A percentile compares a stretch with the other conserved stretches of the same genome.
phyloP scores from a whole-genome alignment of 2,888 invertebrate species.

The Deilephila porcellus region DNA sequence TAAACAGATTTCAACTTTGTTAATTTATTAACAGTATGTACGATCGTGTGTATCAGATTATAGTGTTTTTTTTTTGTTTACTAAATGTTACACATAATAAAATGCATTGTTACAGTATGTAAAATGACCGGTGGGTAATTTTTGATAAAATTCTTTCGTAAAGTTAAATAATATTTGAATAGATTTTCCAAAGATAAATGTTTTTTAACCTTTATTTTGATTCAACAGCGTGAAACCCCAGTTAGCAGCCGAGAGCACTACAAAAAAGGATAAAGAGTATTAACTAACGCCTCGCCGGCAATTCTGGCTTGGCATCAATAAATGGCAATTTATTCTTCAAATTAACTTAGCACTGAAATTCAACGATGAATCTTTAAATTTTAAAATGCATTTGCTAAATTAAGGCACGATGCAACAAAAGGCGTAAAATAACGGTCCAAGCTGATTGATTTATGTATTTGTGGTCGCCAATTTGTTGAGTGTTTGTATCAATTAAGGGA shows the following conservation, averaged over 20 bases:
- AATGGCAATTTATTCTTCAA: conserved; percentile 63
- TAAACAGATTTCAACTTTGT: too few relatives aligned
- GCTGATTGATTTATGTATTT: conserved; percentile 63
- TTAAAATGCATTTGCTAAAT: conserved; percentile 39
- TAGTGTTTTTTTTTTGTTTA: too few relatives aligned
- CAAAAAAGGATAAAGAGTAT: not conserved
- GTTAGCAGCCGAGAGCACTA: not conserved
- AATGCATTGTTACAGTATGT: too few relatives aligned
- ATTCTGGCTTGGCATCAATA: conserved; percentile 58
- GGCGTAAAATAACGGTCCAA: conserved; percentile 32
- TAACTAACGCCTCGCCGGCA: conserved; percentile 32
- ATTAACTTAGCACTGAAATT: conserved; percentile 70
- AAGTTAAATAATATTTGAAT: too few relatives aligned
- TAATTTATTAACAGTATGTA: too few relatives aligned
- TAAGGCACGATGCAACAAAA: not conserved
- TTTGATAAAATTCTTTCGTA: too few relatives aligned
- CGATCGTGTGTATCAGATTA: too few relatives aligned
- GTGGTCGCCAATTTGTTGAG: conserved; percentile 65
- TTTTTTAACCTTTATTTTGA: not conserved
- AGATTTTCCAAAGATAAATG: too few relatives aligned
- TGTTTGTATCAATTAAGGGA: conserved; percentile 64
- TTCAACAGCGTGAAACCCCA: not conserved
- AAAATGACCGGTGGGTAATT: too few relatives aligned
- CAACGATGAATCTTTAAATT: conserved; percentile 62
- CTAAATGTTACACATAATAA: too few relatives aligned